Evolutionary conservation across 2,113 vertebrate genomes (phyloP).

Genomic region (Climacteris rufus): DNA sequence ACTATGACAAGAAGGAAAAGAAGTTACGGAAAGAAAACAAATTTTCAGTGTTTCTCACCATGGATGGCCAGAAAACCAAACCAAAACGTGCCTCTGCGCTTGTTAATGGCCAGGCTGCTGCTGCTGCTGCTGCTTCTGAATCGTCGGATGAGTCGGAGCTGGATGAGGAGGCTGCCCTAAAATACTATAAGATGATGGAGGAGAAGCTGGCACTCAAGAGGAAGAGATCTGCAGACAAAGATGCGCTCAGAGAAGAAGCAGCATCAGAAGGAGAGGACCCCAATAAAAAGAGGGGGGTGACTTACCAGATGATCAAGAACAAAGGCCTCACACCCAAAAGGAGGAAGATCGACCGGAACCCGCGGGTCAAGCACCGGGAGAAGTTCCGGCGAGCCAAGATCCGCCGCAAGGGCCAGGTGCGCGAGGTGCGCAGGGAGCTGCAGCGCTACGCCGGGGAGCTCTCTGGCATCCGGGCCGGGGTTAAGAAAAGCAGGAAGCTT

Average conservation of each 20-base stretch:
- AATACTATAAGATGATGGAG: conserved; percentile 73
- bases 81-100: neutral
- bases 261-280: conserved; percentile 20
- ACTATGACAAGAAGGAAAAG: neutral
- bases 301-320: conserved; percentile 78
- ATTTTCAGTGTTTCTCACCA: neutral
- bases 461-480: conserved; percentile 92
- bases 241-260: rapidly evolving
- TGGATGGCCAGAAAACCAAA: conserved; percentile 1
- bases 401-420: conserved; percentile 92
- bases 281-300: conserved; percentile 69
- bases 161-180: conserved; percentile 81
- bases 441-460: conserved; percentile 84
- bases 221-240: conserved; percentile 41
- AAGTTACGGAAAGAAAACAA: conserved; percentile 38
- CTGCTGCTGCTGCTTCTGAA: neutral
- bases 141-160: conserved; percentile 30
- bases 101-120: neutral
- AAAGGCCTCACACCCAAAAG: conserved; percentile 91
- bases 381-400: conserved; percentile 92
- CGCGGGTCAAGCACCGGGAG: conserved; percentile 93
- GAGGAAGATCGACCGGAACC: conserved; percentile 96
- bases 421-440: conserved; percentile 82
- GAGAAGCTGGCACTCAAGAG: conserved; percentile 66
- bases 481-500: conserved; percentile 93